These are phyloP conservation scores for Tenrec ecaudatus DNA, from an alignment of 2,113 vertebrate genomes.

Conservation along the genomic window DNA sequence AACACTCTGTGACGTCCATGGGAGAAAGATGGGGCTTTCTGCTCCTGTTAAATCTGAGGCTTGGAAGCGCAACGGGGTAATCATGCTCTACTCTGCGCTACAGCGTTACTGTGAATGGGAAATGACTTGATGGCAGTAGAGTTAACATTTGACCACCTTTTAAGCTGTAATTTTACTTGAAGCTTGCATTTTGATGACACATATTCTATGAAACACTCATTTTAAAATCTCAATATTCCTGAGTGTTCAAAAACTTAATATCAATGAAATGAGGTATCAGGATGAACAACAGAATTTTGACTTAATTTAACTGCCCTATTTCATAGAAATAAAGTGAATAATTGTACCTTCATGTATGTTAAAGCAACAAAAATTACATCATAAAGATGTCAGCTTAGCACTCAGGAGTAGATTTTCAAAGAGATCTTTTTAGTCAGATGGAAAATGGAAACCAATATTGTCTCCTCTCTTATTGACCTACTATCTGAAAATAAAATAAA, in stretches of 20 bases:
- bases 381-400: not conserved
- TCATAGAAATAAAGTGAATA: not conserved
- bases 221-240: not conserved
- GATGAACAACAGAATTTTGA: not conserved
- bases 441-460: constrained; percentile 16
- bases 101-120: no score
- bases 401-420: not conserved
- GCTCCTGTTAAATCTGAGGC: no score
- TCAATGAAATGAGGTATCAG: not conserved
- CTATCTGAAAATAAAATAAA: not conserved
- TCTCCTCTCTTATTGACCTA: not conserved
- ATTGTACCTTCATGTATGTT: not conserved
- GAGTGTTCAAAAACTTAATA: no score
- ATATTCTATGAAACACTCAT: not conserved
- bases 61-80: no score
- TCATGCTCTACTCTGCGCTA: no score
- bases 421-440: not conserved
- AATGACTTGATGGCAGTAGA: no score
- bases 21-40: no score
- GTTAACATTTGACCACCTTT: no score
- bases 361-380: not conserved
- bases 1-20: no score
- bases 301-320: not conserved
- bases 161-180: not conserved
- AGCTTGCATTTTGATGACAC: not conserved